Percentiles rank a stretch among this genome's conserved stretches.
Evolutionary conservation across 2,797 vertebrate species (phyloP).

Genomic region (Sebastiscus tertius): DNA sequence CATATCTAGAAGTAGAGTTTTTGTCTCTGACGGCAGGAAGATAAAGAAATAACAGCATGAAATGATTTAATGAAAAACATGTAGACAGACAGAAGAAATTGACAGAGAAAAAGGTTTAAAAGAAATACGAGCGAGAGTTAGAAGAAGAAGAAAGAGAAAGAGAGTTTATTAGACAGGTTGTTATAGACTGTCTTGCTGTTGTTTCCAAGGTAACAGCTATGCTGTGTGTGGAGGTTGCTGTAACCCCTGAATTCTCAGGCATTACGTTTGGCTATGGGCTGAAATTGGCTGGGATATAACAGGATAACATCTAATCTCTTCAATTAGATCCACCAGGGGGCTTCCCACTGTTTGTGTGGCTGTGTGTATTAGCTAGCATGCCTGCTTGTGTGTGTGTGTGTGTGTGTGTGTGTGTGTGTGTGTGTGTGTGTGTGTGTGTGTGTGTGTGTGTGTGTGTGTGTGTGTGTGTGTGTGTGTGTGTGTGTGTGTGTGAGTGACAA

Average conservation of each 20-base stretch:
- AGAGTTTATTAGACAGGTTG: conserved; percentile 64
- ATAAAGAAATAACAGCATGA: conserved; percentile 11
- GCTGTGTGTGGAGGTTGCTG: conserved; percentile 63
- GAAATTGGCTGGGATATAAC: conserved; percentile 80
- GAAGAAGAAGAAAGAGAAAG: not conserved
- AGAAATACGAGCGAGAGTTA: conserved; percentile 21
- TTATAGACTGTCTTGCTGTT: conserved; percentile 69
- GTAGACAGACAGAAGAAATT: conserved; percentile 14
- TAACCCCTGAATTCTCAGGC: conserved; percentile 74
- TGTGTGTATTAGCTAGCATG: conserved; percentile 13
- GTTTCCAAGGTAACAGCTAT: conserved; percentile 78
- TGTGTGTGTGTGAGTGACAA: not conserved
- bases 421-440: conserved; percentile 14
- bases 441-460: conserved; percentile 28
- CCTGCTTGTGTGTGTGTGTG: not conserved
- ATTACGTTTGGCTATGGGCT: conserved; percentile 76
- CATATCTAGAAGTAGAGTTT: conserved; percentile 5
- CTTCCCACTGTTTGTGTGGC: conserved; percentile 50
- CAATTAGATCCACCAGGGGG: conserved; percentile 78
- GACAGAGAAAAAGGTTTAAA: conserved; percentile 13
- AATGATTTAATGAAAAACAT: conserved; percentile 20
- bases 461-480: conserved; percentile 2
- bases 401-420: not conserved
- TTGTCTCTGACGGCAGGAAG: not conserved
- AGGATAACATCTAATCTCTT: conserved; percentile 83